phyloP scores from a whole-genome alignment of 2,113 vertebrate species.

The Corythornis cristatus region DNA sequence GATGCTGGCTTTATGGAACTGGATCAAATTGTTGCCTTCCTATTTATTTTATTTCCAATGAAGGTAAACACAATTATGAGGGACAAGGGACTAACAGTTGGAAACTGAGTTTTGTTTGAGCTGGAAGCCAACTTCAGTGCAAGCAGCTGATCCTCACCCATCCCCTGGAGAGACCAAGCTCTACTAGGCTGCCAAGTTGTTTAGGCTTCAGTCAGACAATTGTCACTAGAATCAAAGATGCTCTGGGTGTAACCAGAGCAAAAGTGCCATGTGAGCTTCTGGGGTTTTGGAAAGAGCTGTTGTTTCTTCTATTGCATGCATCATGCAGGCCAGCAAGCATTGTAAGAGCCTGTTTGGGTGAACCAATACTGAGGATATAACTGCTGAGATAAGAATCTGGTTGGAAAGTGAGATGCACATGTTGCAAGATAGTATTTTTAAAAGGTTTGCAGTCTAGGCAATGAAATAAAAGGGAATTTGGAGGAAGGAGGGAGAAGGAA shows the following conservation, averaged over 20 bases:
- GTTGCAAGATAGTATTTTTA: neutral
- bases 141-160: neutral
- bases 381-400: neutral
- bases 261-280: neutral
- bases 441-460: neutral
- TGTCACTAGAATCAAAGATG: neutral
- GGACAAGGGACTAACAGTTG: neutral
- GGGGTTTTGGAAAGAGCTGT: neutral
- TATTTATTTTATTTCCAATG: slow-evolving; percentile 17
- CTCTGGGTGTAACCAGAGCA: neutral
- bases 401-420: neutral
- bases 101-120: neutral
- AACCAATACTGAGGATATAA: neutral
- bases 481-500: neutral
- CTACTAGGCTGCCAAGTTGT: neutral
- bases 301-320: neutral
- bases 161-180: neutral
- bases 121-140: neutral
- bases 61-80: neutral
- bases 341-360: neutral
- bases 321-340: neutral
- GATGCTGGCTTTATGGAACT: neutral
- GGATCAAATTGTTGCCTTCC: neutral
- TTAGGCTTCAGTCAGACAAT: neutral
- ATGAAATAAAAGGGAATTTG: neutral